Conservation (phyloP, 1,140 invertebrate species). For the Drosophila ogumai region DNA sequence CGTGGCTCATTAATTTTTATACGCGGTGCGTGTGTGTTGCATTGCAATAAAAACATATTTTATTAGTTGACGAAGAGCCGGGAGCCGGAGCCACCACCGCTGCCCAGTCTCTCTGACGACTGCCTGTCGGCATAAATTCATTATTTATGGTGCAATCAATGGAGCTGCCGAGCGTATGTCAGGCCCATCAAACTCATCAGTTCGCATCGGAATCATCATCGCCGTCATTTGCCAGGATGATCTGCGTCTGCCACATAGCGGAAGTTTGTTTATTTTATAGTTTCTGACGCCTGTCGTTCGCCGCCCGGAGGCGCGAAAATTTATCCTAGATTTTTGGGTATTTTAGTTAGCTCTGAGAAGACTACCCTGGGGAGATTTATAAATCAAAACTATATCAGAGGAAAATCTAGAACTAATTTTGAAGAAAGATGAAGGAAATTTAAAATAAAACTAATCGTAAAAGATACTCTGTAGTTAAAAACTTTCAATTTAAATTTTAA, state of each 20-base stretch:
- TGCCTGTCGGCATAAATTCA: constrained; percentile 84
- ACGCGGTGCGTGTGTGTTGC: constrained; percentile 65
- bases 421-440: accelerated
- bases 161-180: constrained; percentile 83
- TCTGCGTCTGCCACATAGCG: constrained; percentile 46
- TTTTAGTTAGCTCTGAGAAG: background rate
- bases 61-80: constrained; percentile 77
- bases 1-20: constrained; percentile 84
- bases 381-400: background rate
- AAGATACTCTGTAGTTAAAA: too few species aligned
- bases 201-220: constrained; percentile 65
- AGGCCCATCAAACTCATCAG: constrained; percentile 81
- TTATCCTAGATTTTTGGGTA: constrained; percentile 23
- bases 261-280: constrained; percentile 85
- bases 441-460: background rate
- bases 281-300: constrained; percentile 63
- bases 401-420: background rate
- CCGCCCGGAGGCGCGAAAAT: constrained; percentile 64
- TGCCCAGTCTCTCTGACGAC: constrained; percentile 59
- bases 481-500: background rate
- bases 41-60: constrained; percentile 83
- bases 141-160: constrained; percentile 85
- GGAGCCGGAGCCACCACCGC: constrained; percentile 41
- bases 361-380: background rate
- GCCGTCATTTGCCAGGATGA: constrained; percentile 62